A percentile compares a stretch with the other conserved stretches of the same genome.
Evolutionary conservation across 2,113 vertebrate genomes (phyloP).

Genomic region (Clupea harengus): DNA sequence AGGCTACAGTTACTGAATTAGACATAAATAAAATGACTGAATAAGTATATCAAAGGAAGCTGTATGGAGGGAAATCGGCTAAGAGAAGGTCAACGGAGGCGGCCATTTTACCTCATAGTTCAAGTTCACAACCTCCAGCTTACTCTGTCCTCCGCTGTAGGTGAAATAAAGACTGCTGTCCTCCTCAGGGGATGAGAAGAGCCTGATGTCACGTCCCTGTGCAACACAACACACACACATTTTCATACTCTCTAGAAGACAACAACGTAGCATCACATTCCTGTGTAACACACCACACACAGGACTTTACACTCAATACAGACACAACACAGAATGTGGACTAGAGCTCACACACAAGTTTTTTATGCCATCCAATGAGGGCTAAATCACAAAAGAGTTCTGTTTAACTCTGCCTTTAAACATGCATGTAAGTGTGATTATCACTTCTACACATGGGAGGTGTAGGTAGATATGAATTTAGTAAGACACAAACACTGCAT

Average conservation of each 20-base stretch:
- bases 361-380: not conserved
- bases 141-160: slow-evolving; percentile 82
- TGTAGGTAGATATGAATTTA: not conserved
- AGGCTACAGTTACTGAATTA: no score
- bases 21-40: not conserved
- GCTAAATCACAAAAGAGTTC: no score
- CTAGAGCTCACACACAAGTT: not conserved
- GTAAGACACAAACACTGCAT: not conserved
- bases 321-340: not conserved
- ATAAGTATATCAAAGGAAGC: not conserved
- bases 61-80: not conserved
- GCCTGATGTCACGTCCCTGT: slow-evolving; percentile 65
- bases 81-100: not conserved
- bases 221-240: not conserved
- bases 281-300: not conserved
- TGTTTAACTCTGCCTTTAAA: no score
- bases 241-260: no score
- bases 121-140: slow-evolving; percentile 86
- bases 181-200: slow-evolving; percentile 82
- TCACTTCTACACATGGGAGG: no score
- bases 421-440: no score
- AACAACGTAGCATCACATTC: not conserved
- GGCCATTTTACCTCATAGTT: slow-evolving; percentile 81
- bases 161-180: slow-evolving; percentile 96
- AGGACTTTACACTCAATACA: not conserved